Conservation (phyloP, 1,140 invertebrate species). For the Holcopasites calliopsidis region DNA sequence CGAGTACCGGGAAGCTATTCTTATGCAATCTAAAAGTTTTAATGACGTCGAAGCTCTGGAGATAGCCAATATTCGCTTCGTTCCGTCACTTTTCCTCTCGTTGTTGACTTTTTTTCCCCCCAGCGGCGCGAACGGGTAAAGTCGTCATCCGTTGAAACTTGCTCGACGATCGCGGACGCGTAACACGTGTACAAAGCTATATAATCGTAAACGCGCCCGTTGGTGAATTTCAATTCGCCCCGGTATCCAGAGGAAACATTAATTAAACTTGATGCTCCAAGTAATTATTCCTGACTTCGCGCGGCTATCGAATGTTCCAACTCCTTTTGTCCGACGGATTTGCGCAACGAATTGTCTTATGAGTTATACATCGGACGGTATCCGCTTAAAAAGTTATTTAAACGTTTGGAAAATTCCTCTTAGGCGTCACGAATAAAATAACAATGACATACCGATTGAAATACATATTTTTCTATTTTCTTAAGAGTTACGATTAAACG, state of each 20-base stretch:
- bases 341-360: slow-evolving; percentile 7
- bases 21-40: slow-evolving; percentile 80
- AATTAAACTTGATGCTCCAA: slow-evolving; percentile 45
- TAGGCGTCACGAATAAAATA: not conserved
- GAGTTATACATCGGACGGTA: slow-evolving; percentile 38
- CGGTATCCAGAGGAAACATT: slow-evolving; percentile 9
- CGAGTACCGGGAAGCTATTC: slow-evolving; percentile 70
- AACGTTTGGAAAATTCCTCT: not conserved
- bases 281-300: slow-evolving; percentile 17
- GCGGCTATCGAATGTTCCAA: slow-evolving; percentile 21
- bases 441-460: not conserved
- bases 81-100: slow-evolving; percentile 73
- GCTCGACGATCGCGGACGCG: slow-evolving; percentile 2
- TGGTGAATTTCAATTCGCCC: slow-evolving; percentile 23
- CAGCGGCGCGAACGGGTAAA: slow-evolving; percentile 19
- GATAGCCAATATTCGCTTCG: slow-evolving; percentile 78
- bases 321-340: not conserved
- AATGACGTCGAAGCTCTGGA: slow-evolving; percentile 75
- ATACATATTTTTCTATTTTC: not conserved
- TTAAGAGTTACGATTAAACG: not conserved
- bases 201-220: slow-evolving; percentile 24
- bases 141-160: slow-evolving; percentile 26
- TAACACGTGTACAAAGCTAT: slow-evolving; percentile 20
- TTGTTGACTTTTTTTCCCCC: slow-evolving; percentile 44
- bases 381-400: slow-evolving; percentile 31